Evolutionary conservation across 2,888 invertebrate species (phyloP), one percentile per base, ranked within the genome.

Genomic region (Scaptodrosophila latifasciaeformis): DNA sequence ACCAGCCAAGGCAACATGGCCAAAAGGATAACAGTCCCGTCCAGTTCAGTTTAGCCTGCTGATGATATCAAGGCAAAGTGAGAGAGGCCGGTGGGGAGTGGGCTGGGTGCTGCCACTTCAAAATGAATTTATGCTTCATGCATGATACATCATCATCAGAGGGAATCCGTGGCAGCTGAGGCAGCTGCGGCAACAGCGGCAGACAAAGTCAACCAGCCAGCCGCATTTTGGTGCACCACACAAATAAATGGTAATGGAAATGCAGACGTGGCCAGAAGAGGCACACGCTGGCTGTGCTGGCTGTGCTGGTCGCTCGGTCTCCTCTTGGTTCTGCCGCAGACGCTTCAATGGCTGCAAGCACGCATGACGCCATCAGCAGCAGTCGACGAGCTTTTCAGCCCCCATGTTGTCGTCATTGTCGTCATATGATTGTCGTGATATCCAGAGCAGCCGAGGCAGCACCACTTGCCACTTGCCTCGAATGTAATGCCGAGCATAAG

Each of bases 51-150:
- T 42, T 15, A 31, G 51, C 27, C 56, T 59, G 59, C 47, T 58
- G 70, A 61, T 69, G 77, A 57, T 34, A 34, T 34, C 6, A 13
- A 34, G 13, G 15, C 12, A 34, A 13, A 34, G 34, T 13, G 13
- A 34, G 15, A 34, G 13, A 5, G 12, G 9, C 34, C 15, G 2
- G 13, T 15, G 10, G 37, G 17, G 37, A 17, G 10, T 37, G 37
- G 17, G 67, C 49, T 53, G 60, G 56, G 55, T 59, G 62, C 46
- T 47, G 65, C 59, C 68, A 81, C 81, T 76, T 78, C 65, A 80
- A 80, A 78, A 74, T 70, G 75, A 72, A 81, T 79, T 81, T 79
- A 75, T 78, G 76, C 81, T 71, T 75, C 76, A 76, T 81, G 76
- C 79, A 76, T 76, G 81, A 76, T 76, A 81, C 75, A 71, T 80